Evolutionary conservation across 2,888 invertebrate genomes (phyloP).

Genomic region (Agriopis leucophaearia): DNA sequence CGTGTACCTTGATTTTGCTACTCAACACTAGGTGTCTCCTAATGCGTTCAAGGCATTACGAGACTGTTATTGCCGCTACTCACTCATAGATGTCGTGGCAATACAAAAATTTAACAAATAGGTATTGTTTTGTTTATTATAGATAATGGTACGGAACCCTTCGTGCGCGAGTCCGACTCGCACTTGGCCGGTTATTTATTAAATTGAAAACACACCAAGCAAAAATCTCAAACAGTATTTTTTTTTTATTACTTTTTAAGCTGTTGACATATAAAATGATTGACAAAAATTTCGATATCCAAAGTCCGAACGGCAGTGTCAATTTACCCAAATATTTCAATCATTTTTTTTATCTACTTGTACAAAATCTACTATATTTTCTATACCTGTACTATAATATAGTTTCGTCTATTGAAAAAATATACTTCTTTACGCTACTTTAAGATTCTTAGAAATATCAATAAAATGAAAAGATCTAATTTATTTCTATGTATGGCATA

Average conservation of each 20-base stretch:
- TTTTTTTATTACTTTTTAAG: neutral
- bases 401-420: constrained; percentile 45
- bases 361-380: constrained; percentile 44
- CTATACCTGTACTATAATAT: constrained; percentile 31
- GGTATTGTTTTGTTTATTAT: too few relatives aligned
- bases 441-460: constrained; percentile 50
- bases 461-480: constrained; percentile 25
- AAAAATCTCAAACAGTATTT: neutral
- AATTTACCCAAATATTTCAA: constrained; percentile 23
- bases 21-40: too few relatives aligned
- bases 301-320: constrained; percentile 35
- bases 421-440: constrained; percentile 43
- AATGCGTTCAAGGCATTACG: too few relatives aligned
- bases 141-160: too few relatives aligned
- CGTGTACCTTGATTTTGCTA: too few relatives aligned
- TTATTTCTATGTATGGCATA: constrained; percentile 18
- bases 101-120: too few relatives aligned
- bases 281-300: constrained; percentile 1
- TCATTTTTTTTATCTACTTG: constrained; percentile 28
- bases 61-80: too few relatives aligned
- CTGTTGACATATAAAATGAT: neutral
- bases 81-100: too few relatives aligned
- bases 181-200: too few relatives aligned
- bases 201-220: neutral
- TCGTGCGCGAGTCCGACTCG: too few relatives aligned